Conservation (phyloP, 2,797 vertebrate species). For the Coreius guichenoti region DNA sequence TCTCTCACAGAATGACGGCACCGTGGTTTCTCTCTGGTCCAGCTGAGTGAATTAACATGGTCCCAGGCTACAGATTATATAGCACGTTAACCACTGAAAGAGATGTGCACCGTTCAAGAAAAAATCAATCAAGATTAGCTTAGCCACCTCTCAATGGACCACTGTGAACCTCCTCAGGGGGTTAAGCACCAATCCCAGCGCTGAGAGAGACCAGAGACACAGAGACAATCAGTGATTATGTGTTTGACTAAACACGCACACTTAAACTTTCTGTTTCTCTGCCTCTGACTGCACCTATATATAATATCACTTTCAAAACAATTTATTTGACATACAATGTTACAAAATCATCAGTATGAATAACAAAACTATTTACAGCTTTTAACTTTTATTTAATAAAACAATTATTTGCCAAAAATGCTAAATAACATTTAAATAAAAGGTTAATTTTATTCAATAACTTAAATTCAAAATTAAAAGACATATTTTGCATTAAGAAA, state of each 20-base stretch:
- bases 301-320: background rate
- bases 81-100: conserved; percentile 67
- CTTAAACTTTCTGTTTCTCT: conserved; percentile 4
- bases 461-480: background rate
- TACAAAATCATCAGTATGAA: background rate
- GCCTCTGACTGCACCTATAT: too few species aligned
- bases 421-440: background rate
- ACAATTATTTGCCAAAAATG: too few species aligned
- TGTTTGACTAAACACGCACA: conserved; percentile 28
- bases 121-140: conserved; percentile 75
- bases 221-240: conserved; percentile 44
- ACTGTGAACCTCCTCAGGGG: conserved; percentile 72
- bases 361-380: background rate
- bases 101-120: conserved; percentile 60
- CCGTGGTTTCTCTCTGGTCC: conserved; percentile 48
- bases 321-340: background rate
- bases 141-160: conserved; percentile 64
- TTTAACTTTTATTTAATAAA: background rate
- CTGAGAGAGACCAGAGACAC: conserved; percentile 32
- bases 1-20: conserved; percentile 20
- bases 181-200: conserved; percentile 70
- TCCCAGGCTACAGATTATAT: conserved; percentile 51
- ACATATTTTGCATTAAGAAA: background rate
- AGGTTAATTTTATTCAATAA: background rate
- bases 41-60: conserved; percentile 65